phyloP scores from a whole-genome alignment of 2,888 invertebrate species.

The Eupsilia transversa region DNA sequence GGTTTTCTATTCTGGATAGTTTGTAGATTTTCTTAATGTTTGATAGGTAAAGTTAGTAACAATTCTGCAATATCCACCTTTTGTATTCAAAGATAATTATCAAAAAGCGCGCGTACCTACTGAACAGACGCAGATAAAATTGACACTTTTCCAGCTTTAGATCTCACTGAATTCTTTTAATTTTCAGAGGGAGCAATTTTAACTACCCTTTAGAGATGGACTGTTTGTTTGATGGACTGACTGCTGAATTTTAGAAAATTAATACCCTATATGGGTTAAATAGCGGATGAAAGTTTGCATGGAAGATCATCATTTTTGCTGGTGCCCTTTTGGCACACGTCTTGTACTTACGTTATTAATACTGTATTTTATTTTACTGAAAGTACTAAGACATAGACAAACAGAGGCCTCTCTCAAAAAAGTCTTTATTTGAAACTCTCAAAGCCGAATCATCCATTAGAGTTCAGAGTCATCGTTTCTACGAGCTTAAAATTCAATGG shows the following conservation, averaged over 20 bases:
- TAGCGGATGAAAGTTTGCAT: background rate
- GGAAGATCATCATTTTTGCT: background rate
- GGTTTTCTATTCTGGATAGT: background rate
- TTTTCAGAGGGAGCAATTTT: background rate
- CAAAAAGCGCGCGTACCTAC: background rate
- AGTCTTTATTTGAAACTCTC: background rate
- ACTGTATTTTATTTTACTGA: background rate
- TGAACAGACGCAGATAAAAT: background rate
- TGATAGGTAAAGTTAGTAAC: background rate
- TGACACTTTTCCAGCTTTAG: background rate
- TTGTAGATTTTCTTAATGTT: background rate
- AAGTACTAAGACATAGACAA: background rate
- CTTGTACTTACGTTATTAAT: background rate
- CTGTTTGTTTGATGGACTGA: too few species aligned
- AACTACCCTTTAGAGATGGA: background rate
- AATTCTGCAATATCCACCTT: background rate
- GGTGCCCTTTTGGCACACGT: too few species aligned
- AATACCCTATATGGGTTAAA: background rate
- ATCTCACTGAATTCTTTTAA: background rate
- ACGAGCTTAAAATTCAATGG: slow-evolving; percentile 44
- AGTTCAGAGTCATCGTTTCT: slow-evolving; percentile 28
- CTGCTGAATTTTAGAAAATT: too few species aligned
- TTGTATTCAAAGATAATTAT: background rate
- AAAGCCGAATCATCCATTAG: slow-evolving; percentile 15
- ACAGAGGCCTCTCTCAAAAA: background rate